Evolutionary conservation across 2,113 vertebrate species (phyloP).

Genomic region (Ammodytes marinus): DNA sequence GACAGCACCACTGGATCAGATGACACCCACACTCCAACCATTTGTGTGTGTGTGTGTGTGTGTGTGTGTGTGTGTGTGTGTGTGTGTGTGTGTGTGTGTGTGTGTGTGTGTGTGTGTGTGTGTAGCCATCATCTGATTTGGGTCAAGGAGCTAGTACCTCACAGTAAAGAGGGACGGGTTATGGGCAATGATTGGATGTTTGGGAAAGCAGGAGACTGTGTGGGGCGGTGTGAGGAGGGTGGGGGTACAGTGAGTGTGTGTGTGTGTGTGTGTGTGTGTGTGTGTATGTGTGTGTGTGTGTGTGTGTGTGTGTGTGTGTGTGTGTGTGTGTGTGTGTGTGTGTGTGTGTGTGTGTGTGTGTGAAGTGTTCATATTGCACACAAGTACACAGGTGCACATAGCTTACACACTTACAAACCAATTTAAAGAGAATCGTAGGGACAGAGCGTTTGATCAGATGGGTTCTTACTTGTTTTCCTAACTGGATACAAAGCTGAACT

Average conservation of each 20-base stretch:
- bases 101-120: slow-evolving; percentile 42
- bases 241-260: background rate
- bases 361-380: background rate
- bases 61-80: background rate
- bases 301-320: background rate
- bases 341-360: background rate
- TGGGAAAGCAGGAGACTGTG: slow-evolving; percentile 10
- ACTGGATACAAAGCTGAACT: background rate
- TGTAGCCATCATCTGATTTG: slow-evolving; percentile 59
- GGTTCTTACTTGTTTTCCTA: background rate
- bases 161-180: slow-evolving; percentile 47
- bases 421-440: background rate
- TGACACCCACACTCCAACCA: slow-evolving; percentile 77
- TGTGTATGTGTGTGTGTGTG: slow-evolving; percentile 1
- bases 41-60: slow-evolving; percentile 35
- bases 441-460: background rate
- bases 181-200: slow-evolving; percentile 46
- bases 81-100: slow-evolving; percentile 13
- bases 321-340: background rate
- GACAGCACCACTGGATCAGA: slow-evolving; percentile 75
- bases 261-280: background rate
- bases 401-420: slow-evolving; percentile 14
- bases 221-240: background rate
- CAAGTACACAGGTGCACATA: background rate
- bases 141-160: slow-evolving; percentile 66